Conservation (phyloP, 2,113 vertebrate genomes). For the Mustelus asterias region DNA sequence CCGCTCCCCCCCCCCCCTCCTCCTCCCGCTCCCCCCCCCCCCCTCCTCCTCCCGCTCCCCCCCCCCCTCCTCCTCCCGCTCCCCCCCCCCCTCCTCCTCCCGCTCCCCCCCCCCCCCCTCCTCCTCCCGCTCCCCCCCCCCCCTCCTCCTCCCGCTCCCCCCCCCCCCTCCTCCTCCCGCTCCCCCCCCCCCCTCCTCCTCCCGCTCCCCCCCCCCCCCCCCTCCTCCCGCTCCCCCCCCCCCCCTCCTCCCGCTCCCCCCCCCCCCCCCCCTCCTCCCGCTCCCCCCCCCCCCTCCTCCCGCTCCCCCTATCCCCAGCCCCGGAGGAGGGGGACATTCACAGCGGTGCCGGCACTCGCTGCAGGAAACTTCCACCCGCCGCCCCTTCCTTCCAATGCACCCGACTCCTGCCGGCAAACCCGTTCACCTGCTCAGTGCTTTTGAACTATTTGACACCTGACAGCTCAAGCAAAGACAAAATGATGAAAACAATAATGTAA, state of each 20-base stretch:
- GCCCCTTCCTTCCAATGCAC: neutral
- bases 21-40: neutral
- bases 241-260: too few relatives aligned
- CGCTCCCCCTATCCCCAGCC: too few relatives aligned
- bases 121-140: too few relatives aligned
- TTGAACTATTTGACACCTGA: neutral
- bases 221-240: neutral
- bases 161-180: neutral
- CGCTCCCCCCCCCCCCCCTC: neutral
- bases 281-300: neutral
- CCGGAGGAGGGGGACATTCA: neutral
- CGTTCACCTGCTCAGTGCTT: neutral
- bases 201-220: neutral
- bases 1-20: neutral
- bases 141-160: too few relatives aligned
- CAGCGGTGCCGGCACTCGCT: neutral
- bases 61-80: neutral
- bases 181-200: neutral
- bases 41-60: neutral
- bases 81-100: neutral
- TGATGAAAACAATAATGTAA: constrained; percentile 17
- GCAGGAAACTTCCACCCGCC: neutral
- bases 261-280: neutral
- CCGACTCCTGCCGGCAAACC: neutral
- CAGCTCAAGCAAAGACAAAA: neutral